A percentile compares a stretch with the other conserved stretches of the same genome.
phyloP scores from a whole-genome alignment of 2,888 invertebrate genomes.

The Sesia bembeciformis region DNA sequence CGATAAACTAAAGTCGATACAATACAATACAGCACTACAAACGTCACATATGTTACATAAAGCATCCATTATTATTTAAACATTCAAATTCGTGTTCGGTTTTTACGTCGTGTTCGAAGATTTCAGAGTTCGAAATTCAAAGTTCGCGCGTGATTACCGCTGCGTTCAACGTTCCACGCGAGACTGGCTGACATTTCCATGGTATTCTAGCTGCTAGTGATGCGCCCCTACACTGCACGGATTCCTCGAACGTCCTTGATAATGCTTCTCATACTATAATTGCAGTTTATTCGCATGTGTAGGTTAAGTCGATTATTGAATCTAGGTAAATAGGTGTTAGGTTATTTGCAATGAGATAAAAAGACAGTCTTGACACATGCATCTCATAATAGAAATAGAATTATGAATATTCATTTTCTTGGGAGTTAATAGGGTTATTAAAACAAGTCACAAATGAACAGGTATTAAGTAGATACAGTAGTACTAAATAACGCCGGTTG shows the following conservation, averaged over 20 bases:
- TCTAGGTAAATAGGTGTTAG: too few relatives aligned
- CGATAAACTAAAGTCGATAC: constrained; percentile 1
- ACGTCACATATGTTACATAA: neutral
- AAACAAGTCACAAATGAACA: too few relatives aligned
- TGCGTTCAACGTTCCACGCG: constrained; percentile 7
- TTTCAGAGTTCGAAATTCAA: constrained; percentile 4
- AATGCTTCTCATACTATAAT: constrained; percentile 1
- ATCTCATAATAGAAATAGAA: too few relatives aligned
- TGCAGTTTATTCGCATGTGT: neutral
- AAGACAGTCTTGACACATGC: too few relatives aligned
- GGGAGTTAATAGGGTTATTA: too few relatives aligned
- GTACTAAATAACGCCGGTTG: too few relatives aligned
- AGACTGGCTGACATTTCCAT: constrained; percentile 15
- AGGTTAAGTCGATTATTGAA: too few relatives aligned
- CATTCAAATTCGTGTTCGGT: constrained; percentile 4
- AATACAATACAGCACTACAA: neutral
- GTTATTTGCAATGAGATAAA: too few relatives aligned
- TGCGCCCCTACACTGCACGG: constrained; percentile 13
- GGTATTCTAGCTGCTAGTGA: constrained; percentile 6
- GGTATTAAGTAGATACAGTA: too few relatives aligned
- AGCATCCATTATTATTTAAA: neutral
- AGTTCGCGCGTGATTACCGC: constrained; percentile 10
- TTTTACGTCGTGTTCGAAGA: constrained; percentile 5
- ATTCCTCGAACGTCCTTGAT: constrained; percentile 17
- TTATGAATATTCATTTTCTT: too few relatives aligned